Percentiles rank a stretch among this genome's conserved stretches.
Conservation (phyloP, 35 echinoderm and acorn worm genomes). For the Hemicentrotus pulcherrimus region DNA sequence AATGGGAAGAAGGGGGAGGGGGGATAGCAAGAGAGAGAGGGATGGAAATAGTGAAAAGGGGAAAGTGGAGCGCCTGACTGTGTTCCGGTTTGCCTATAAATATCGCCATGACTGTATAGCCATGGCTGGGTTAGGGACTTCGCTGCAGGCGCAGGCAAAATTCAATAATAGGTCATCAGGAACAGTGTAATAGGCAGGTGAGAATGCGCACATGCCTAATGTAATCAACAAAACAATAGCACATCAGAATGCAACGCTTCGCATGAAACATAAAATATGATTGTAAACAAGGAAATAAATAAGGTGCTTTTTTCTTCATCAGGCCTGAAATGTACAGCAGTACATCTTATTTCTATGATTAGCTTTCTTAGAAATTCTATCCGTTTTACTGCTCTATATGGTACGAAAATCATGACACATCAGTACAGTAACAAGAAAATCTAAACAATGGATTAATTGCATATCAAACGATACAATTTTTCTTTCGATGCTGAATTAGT, state of each 20-base stretch:
- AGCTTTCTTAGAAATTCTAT: too few relatives aligned
- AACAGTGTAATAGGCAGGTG: not conserved
- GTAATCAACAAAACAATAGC: not conserved
- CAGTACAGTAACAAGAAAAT: too few relatives aligned
- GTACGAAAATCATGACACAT: too few relatives aligned
- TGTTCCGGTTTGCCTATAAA: not conserved
- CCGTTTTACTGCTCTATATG: too few relatives aligned
- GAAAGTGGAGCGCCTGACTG: not conserved
- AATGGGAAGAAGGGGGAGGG: not conserved
- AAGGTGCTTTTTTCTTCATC: not conserved
- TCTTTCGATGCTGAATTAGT: too few relatives aligned
- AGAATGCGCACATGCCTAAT: not conserved
- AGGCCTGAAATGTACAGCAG: not conserved
- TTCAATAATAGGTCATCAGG: not conserved
- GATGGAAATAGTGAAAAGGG: not conserved
- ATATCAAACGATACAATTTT: too few relatives aligned
- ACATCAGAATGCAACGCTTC: not conserved
- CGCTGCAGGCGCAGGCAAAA: not conserved
- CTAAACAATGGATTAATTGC: too few relatives aligned
- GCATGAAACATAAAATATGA: not conserved
- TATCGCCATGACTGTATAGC: not conserved
- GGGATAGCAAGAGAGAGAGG: not conserved
- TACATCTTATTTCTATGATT: too few relatives aligned
- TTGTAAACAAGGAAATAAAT: not conserved
- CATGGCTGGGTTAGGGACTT: not conserved